phyloP scores from a whole-genome alignment of 2,888 invertebrate genomes.

The Eupithecia tripunctaria region DNA sequence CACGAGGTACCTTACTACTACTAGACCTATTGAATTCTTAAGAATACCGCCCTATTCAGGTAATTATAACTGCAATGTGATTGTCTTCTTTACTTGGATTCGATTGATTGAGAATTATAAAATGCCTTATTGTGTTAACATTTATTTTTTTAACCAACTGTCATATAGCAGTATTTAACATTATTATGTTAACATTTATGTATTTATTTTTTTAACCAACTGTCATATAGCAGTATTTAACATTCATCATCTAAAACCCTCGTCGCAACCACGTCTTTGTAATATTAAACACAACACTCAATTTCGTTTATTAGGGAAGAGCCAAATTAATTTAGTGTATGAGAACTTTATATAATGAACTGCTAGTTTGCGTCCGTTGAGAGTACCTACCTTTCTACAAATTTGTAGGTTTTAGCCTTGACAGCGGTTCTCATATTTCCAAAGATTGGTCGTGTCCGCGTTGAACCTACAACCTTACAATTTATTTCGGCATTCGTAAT shows the following conservation, averaged over 20 bases:
- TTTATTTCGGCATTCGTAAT: conserved; percentile 15
- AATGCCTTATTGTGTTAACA: not conserved
- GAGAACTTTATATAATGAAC: not conserved
- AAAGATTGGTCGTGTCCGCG: conserved; percentile 41
- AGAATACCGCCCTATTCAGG: not conserved
- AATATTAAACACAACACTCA: not conserved
- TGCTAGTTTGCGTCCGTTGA: not conserved
- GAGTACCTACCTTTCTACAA: not conserved
- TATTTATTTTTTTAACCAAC: too few relatives aligned
- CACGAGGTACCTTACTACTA: conserved; percentile 36
- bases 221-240: not conserved
- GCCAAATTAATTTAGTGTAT: not conserved
- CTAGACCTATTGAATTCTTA: conserved; percentile 35
- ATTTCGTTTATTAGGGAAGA: not conserved
- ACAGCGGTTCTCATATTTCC: conserved; percentile 38
- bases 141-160: too few relatives aligned
- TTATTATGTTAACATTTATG: too few relatives aligned
- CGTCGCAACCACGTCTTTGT: not conserved
- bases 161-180: too few relatives aligned
- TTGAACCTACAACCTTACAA: conserved; percentile 34
- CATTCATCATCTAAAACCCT: not conserved
- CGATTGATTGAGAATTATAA: not conserved
- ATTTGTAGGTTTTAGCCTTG: conserved; percentile 31
- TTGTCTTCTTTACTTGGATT: not conserved
- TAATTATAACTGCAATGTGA: conserved; percentile 1